These are phyloP conservation scores for Rhynchotus rufescens DNA, from an alignment of 2,797 vertebrate species.

Conservation along the genomic window DNA sequence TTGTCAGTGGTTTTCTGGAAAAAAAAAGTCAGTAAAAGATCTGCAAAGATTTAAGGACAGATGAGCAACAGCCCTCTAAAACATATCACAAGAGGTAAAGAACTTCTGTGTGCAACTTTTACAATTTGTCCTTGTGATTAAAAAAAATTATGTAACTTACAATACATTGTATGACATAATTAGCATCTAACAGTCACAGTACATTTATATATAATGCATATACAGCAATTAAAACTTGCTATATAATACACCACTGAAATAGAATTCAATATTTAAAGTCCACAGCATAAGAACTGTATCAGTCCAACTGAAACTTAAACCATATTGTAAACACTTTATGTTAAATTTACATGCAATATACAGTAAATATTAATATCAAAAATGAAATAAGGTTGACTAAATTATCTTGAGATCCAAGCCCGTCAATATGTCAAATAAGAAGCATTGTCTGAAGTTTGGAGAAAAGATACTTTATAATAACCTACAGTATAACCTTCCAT, in stretches of 20 bases:
- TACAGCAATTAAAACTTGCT: background rate
- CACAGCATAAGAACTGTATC: background rate
- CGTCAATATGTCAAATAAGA: background rate
- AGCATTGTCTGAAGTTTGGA: background rate
- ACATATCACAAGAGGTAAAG: background rate
- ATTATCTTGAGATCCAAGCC: background rate
- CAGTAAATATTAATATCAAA: background rate
- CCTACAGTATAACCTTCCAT: background rate
- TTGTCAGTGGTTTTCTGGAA: conserved; percentile 70
- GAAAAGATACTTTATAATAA: background rate
- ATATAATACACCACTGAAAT: background rate
- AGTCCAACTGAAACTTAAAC: background rate
- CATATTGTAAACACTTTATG: background rate
- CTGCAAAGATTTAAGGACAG: background rate
- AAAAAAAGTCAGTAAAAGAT: background rate
- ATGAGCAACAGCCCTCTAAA: background rate
- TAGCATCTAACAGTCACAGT: background rate
- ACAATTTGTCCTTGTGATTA: background rate
- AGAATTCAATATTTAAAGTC: background rate
- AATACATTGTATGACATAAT: background rate
- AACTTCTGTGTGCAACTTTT: background rate
- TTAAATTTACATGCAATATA: background rate
- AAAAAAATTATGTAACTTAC: background rate
- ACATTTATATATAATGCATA: background rate
- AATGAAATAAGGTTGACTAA: background rate